Conservation (phyloP, 1,140 invertebrate species). For the Melanaphis sacchari region DNA sequence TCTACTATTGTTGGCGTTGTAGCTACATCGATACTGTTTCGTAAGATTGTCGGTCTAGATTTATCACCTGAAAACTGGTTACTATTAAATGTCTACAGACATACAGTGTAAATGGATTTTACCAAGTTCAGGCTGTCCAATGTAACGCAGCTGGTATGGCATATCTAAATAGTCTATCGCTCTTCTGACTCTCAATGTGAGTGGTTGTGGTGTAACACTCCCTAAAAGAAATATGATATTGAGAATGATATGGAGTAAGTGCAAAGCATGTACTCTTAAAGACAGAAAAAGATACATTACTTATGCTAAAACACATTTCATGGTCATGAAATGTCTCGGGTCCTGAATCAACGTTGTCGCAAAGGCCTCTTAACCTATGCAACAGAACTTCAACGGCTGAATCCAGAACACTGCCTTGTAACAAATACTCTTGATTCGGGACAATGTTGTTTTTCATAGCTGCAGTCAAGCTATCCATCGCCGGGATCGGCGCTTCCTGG, state of each 20-base stretch:
- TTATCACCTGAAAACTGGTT: conserved; percentile 72
- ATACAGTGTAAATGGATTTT: background rate
- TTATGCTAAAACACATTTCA: conserved; percentile 82
- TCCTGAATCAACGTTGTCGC: conserved; percentile 91
- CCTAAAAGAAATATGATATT: conserved; percentile 63
- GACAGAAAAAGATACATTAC: conserved; percentile 62
- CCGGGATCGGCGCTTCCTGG: conserved; percentile 67
- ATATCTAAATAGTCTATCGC: conserved; percentile 78
- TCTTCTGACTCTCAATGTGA: conserved; percentile 77
- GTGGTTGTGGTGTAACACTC: conserved; percentile 66
- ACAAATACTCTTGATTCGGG: conserved; percentile 70
- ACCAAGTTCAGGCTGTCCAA: conserved; percentile 86
- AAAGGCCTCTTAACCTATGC: conserved; percentile 87
- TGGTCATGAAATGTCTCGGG: conserved; percentile 92
- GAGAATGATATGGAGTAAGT: background rate
- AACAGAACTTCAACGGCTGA: conserved; percentile 90
- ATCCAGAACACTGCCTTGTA: conserved; percentile 75
- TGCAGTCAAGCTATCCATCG: conserved; percentile 78
- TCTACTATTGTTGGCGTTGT: conserved; percentile 88
- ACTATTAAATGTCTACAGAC: conserved; percentile 48
- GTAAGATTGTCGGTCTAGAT: conserved; percentile 84
- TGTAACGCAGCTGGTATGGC: conserved; percentile 87
- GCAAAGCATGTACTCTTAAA: background rate
- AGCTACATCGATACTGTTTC: conserved; percentile 90
- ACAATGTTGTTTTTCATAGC: conserved; percentile 84